Percentiles rank a stretch among this genome's conserved stretches.
Evolutionary conservation across 2,113 vertebrate genomes (phyloP).

Genomic region (Rhombomys opimus): DNA sequence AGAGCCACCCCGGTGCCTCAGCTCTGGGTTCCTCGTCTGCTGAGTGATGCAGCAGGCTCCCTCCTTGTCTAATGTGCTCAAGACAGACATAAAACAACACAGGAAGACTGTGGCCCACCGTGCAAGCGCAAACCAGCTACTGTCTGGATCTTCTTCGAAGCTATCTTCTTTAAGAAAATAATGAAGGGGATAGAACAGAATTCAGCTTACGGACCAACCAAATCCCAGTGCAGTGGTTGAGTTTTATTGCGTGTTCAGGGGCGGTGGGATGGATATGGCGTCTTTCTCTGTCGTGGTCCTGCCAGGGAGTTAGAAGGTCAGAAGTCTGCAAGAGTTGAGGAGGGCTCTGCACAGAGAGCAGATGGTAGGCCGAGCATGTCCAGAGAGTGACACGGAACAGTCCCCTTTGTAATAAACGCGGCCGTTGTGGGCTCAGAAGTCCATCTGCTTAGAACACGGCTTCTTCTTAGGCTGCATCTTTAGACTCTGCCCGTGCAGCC

Average conservation of each 20-base stretch:
- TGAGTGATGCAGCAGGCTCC: not conserved
- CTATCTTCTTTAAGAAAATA: conserved; percentile 50
- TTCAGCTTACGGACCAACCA: conserved; percentile 15
- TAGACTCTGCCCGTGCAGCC: not conserved
- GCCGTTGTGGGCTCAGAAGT: not conserved
- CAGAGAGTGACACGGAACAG: not conserved
- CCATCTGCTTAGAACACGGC: not conserved
- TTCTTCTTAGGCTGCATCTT: not conserved
- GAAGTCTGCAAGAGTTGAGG: not conserved
- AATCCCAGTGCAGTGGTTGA: conserved; percentile 47
- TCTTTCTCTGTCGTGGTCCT: not conserved
- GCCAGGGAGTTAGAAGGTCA: not conserved
- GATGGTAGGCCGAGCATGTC: not conserved
- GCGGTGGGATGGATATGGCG: not conserved
- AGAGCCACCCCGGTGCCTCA: not conserved
- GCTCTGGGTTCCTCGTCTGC: not conserved
- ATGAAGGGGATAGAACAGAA: conserved; percentile 30
- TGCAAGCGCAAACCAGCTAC: not conserved
- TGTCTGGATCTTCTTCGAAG: not conserved
- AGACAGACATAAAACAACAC: not conserved
- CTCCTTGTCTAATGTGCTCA: not conserved
- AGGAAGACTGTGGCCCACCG: not conserved
- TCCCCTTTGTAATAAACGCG: conserved; percentile 17
- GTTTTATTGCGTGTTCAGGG: conserved; percentile 14
- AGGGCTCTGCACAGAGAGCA: not conserved